These are phyloP conservation scores for Drosophila testacea DNA, from an alignment of 2,888 invertebrate genomes.

Conservation along the genomic window DNA sequence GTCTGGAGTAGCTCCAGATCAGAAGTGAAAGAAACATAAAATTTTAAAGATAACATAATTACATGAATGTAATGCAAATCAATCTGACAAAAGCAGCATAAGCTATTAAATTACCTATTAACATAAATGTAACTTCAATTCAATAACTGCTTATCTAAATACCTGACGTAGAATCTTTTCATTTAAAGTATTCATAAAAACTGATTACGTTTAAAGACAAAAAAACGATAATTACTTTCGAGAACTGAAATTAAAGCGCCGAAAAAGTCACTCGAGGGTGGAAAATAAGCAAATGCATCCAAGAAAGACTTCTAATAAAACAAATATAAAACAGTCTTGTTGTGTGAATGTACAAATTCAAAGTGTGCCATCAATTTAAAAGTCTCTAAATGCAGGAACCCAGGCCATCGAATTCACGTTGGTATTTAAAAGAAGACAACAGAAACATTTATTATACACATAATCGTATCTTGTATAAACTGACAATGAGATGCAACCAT, in stretches of 20 bases:
- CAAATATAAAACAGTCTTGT: slow-evolving; percentile 64
- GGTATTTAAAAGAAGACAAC: slow-evolving; percentile 3
- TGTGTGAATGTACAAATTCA: slow-evolving; percentile 55
- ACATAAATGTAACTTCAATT: slow-evolving; percentile 77
- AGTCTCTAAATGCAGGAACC: slow-evolving; percentile 7
- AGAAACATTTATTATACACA: slow-evolving; percentile 17
- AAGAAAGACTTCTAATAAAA: slow-evolving; percentile 63
- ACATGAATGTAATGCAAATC: slow-evolving; percentile 57
- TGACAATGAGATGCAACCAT: slow-evolving; percentile 1
- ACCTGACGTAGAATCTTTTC: slow-evolving; percentile 84
- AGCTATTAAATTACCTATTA: slow-evolving; percentile 69
- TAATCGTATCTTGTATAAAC: neutral
- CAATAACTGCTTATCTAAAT: slow-evolving; percentile 84
- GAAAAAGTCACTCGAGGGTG: slow-evolving; percentile 52
- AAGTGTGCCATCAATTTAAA: slow-evolving; percentile 20
- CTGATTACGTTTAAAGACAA: slow-evolving; percentile 58
- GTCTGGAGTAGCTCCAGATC: slow-evolving; percentile 39
- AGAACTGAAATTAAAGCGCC: slow-evolving; percentile 54
- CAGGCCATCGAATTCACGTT: neutral
- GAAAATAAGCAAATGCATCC: slow-evolving; percentile 52
- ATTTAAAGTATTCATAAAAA: slow-evolving; percentile 59
- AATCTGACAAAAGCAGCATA: slow-evolving; percentile 59
- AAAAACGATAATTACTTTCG: slow-evolving; percentile 56
- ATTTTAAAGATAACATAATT: slow-evolving; percentile 44
- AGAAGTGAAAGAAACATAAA: slow-evolving; percentile 36